Evolutionary conservation across 2,888 invertebrate species (phyloP), one percentile per base, ranked within the genome.

Genomic region (Arge pagana): DNA sequence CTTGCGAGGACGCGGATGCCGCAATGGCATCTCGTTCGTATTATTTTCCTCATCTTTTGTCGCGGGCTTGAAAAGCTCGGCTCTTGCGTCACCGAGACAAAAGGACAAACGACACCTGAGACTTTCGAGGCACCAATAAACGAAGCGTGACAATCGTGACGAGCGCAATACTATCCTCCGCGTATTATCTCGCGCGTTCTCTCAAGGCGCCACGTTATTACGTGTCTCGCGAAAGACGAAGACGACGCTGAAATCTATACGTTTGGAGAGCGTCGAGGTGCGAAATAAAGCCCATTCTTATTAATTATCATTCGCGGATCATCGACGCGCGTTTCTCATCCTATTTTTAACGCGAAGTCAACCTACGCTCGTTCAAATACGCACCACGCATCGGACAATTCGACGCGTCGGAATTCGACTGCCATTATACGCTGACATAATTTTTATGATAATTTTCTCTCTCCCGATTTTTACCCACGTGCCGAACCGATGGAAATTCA

Each of bases 371-470:
- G n/a, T n/a, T n/a, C n/a, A n/a, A n/a, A n/a, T n/a, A n/a, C n/a
- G n/a, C n/a, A n/a, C n/a, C n/a, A n/a, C n/a, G n/a, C n/a, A n/a
- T n/a, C n/a, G n/a, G n/a, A n/a, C n/a, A n/a, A 42, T n/a, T 30
- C 18, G 11, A 19, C 28, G n/a, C 10, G 28, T 10, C 28, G 23
- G 11, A 42, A 42, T 42, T 42, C 42, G 18, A 7, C 30, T 13
- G 31, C 42, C 6, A 30, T 42, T 42, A 42, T 42, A 42, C 42
- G 21, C 28, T 48, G 39, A 28, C 36, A 48, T 28, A 37, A 39
- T 48, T 48, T 48, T 48, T 39, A 48, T 48, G 48, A 2, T 16
- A 48, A 48, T 48, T 2, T 18, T n/a, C n/a, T n/a, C 8, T 26
- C n/a, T 26, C 28, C n/a, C 10, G 10, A 26, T 26, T 26, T 26